Evolutionary conservation across 1,140 invertebrate species (phyloP).

Genomic region (Platorchestia sp.): DNA sequence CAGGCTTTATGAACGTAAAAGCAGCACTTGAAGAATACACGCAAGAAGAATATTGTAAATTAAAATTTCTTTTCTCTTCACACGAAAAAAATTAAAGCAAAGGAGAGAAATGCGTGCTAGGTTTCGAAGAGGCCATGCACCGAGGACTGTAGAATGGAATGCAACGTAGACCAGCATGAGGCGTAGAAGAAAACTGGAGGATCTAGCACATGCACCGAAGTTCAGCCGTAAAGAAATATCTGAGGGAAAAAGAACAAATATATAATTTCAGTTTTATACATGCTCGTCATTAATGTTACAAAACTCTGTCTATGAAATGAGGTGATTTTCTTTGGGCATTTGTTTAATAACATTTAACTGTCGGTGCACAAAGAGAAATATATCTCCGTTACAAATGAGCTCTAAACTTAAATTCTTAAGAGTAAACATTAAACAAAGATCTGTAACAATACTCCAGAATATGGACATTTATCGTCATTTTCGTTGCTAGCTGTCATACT

Average conservation of each 20-base stretch:
- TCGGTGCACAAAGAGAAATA: neutral
- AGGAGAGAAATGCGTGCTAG: neutral
- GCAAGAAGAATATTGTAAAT: neutral
- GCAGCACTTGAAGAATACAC: neutral
- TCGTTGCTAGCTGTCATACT: neutral
- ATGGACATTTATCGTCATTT: neutral
- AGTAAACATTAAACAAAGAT: neutral
- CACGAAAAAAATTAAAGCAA: neutral
- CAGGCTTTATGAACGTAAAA: neutral
- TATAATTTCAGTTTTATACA: neutral
- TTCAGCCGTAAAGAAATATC: constrained; percentile 24
- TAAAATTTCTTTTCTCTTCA: neutral
- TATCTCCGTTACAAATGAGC: neutral
- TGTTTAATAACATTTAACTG: neutral
- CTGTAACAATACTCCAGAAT: neutral
- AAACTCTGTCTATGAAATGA: neutral
- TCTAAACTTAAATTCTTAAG: neutral
- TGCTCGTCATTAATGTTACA: neutral
- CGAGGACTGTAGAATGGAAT: neutral
- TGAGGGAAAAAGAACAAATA: neutral
- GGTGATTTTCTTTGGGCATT: neutral
- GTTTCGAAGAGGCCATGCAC: neutral
- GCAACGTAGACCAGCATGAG: neutral
- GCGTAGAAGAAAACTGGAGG: neutral
- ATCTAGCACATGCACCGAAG: neutral